Conservation (phyloP, 2,113 vertebrate genomes). For the Aplodontia rufa region DNA sequence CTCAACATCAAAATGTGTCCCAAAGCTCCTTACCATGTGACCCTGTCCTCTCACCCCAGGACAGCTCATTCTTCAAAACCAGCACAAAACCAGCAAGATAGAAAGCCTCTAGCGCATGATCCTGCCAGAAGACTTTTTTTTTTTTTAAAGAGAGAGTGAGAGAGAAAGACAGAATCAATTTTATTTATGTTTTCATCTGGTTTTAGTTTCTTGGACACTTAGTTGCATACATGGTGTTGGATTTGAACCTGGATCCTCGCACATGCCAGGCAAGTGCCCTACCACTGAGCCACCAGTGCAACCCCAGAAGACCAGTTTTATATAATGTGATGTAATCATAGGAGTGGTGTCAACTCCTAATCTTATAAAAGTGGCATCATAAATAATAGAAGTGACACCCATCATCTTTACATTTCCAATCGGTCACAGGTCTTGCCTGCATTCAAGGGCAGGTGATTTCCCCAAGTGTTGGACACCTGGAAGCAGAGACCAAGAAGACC, state of each 20-base stretch:
- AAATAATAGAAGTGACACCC: background rate
- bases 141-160: too few relatives aligned
- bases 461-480: background rate
- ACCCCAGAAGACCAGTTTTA: too few relatives aligned
- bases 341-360: background rate
- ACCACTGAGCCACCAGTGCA: too few relatives aligned
- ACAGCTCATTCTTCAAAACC: background rate
- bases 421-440: background rate
- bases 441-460: background rate
- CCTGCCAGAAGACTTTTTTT: too few relatives aligned
- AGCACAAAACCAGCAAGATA: background rate
- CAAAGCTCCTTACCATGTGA: background rate
- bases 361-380: background rate
- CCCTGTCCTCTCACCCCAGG: background rate
- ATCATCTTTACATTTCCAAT: background rate
- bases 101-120: background rate
- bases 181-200: too few relatives aligned
- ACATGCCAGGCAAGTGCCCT: too few relatives aligned
- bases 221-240: too few relatives aligned
- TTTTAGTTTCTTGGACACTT: too few relatives aligned
- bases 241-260: too few relatives aligned
- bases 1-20: background rate
- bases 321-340: too few relatives aligned
- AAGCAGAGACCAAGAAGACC: background rate
- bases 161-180: too few relatives aligned